These are phyloP conservation scores for Cordylochernes scorpioides DNA, from an alignment of 2,888 invertebrate genomes.

Conservation along the genomic window DNA sequence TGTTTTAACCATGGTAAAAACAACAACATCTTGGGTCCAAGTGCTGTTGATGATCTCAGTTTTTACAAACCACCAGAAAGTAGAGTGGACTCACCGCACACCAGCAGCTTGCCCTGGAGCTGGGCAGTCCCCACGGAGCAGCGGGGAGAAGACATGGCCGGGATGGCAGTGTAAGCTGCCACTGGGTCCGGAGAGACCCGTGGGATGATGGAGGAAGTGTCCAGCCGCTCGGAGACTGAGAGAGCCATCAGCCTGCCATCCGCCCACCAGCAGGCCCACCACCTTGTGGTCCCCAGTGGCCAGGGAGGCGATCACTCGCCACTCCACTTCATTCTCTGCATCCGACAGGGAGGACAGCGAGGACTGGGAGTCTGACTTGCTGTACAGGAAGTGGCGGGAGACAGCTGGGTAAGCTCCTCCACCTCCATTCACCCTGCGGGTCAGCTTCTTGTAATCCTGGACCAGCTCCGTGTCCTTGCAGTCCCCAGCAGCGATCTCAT, in stretches of 20 bases:
- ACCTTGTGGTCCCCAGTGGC: no score
- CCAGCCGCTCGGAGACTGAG: slow-evolving; percentile 32
- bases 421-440: slow-evolving; percentile 9
- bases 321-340: slow-evolving; percentile 29
- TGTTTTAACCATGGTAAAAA: no score
- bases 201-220: slow-evolving; percentile 15
- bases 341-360: slow-evolving; percentile 17
- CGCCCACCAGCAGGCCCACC: no score
- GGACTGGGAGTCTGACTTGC: slow-evolving; percentile 20
- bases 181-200: slow-evolving; percentile 9
- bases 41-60: no score
- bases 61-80: background rate
- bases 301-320: slow-evolving; percentile 31
- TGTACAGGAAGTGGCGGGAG: slow-evolving; percentile 34
- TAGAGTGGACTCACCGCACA: slow-evolving; percentile 35
- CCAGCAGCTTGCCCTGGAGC: slow-evolving; percentile 39
- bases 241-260: slow-evolving; percentile 34
- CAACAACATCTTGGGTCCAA: no score
- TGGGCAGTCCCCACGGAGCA: slow-evolving; percentile 49
- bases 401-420: slow-evolving; percentile 29
- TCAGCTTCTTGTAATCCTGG: slow-evolving; percentile 36
- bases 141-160: slow-evolving; percentile 36
- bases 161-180: slow-evolving; percentile 30
- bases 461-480: slow-evolving; percentile 45
- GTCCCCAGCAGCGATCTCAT: slow-evolving; percentile 36